These are phyloP conservation scores for Petroica traversi DNA, from an alignment of 2,113 vertebrate species.

Conservation along the genomic window DNA sequence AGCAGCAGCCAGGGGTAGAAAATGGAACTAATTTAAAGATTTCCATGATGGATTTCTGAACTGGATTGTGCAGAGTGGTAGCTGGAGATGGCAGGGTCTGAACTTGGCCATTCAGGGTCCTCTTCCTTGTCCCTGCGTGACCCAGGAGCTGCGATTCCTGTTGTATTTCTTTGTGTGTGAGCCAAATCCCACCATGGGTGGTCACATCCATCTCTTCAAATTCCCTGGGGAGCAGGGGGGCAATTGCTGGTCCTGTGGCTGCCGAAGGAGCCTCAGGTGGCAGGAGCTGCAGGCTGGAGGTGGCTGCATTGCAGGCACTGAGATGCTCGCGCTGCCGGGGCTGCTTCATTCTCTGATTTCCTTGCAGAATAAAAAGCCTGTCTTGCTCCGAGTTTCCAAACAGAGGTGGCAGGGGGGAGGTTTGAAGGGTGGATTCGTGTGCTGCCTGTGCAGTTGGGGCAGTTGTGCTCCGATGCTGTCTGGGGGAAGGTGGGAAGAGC, in stretches of 20 bases:
- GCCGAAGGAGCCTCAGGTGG: neutral
- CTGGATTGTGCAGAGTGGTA: neutral
- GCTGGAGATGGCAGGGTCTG: neutral
- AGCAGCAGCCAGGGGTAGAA: accelerated
- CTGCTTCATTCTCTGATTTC: neutral
- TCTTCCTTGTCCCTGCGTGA: neutral
- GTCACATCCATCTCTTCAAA: neutral
- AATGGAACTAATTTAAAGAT: neutral
- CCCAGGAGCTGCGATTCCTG: neutral
- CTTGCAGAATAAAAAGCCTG: neutral
- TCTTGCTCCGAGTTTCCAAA: accelerated
- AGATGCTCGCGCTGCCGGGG: neutral
- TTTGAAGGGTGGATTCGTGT: neutral
- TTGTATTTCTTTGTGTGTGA: neutral
- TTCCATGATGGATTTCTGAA: neutral
- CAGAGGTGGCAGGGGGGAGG: neutral
- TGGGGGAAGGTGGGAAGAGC: neutral
- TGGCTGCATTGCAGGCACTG: neutral
- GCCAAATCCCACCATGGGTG: neutral
- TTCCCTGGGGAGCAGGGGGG: neutral
- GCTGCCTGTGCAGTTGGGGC: neutral
- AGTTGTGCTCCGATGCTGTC: accelerated
- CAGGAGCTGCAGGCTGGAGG: neutral
- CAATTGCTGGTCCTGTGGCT: neutral
- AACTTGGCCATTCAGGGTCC: neutral